Evolutionary conservation across 2,888 invertebrate genomes (phyloP).

Genomic region (Argyra leucocephala): DNA sequence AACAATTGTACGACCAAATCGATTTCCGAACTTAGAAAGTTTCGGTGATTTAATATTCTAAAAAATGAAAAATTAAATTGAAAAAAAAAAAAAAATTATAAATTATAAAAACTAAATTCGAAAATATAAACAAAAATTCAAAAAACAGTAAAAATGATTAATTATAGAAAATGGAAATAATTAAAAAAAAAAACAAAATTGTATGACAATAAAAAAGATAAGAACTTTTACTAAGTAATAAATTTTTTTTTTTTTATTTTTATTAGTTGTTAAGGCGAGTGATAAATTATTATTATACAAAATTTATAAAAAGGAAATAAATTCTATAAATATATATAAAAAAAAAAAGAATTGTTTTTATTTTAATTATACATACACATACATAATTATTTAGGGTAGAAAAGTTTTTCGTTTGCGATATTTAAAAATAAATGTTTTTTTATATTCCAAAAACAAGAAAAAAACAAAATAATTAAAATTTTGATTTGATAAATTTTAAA

Average conservation of each 20-base stretch:
- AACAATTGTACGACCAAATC: constrained; percentile 9
- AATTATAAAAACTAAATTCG: neutral
- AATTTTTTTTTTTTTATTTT: too few species aligned
- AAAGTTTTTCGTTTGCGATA: too few species aligned
- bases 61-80: neutral
- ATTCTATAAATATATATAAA: neutral
- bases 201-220: neutral
- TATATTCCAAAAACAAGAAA: too few species aligned
- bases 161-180: neutral
- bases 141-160: too few species aligned
- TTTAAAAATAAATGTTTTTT: too few species aligned
- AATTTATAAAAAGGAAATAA: neutral
- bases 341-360: too few species aligned
- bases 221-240: too few species aligned
- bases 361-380: neutral
- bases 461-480: too few species aligned
- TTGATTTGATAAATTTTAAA: too few species aligned
- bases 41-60: constrained; percentile 21
- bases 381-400: too few species aligned
- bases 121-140: too few species aligned
- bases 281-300: constrained; percentile 7
- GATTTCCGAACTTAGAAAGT: constrained; percentile 1
- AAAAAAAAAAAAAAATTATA: neutral
- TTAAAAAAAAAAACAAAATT: neutral
- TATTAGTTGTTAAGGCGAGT: constrained; percentile 14